A percentile compares a stretch with the other conserved stretches of the same genome.
phyloP scores from a whole-genome alignment of 2,113 vertebrate species.

The Otus sunia region DNA sequence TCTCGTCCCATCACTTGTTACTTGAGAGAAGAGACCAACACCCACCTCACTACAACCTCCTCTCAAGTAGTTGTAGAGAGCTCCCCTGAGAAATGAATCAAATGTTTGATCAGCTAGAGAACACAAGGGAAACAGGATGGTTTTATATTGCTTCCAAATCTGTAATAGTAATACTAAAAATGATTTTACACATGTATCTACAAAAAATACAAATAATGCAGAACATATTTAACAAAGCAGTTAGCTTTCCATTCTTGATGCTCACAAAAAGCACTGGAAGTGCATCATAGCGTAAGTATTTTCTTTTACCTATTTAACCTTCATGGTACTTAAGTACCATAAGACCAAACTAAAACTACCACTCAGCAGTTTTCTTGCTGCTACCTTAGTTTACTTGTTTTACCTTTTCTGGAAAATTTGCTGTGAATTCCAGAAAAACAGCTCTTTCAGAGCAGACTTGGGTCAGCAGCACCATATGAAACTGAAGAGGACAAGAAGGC shows the following conservation, averaged over 20 bases:
- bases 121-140: not conserved
- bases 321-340: not conserved
- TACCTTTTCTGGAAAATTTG: not conserved
- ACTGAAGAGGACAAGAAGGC: not conserved
- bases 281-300: not conserved
- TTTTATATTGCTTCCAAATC: not conserved
- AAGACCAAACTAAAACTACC: not conserved
- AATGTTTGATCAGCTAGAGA: not conserved
- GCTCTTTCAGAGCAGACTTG: not conserved
- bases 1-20: not conserved
- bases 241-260: not conserved
- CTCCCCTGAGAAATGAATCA: not conserved
- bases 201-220: not conserved
- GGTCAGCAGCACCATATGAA: not conserved
- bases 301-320: not conserved
- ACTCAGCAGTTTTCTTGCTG: not conserved
- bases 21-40: not conserved
- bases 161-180: not conserved
- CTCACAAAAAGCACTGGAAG: not conserved
- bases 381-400: not conserved
- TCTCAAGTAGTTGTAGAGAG: not conserved
- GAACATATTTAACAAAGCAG: not conserved
- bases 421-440: not conserved
- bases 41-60: too few relatives aligned
- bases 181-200: not conserved